These are phyloP conservation scores for Agrypnia vestita DNA, from an alignment of 1,140 invertebrate genomes.

Conservation along the genomic window DNA sequence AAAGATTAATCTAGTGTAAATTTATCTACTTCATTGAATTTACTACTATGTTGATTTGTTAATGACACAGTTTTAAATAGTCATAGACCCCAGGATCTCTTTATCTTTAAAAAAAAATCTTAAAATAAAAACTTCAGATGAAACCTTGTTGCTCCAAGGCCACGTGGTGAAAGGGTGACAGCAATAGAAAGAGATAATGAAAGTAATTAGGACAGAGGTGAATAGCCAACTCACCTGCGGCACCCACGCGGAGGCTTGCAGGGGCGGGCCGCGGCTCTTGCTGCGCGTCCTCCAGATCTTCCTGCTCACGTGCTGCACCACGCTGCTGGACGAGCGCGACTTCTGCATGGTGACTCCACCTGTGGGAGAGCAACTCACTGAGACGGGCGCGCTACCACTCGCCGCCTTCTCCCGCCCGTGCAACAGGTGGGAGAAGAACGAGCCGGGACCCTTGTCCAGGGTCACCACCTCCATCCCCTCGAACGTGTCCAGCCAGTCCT, in stretches of 20 bases:
- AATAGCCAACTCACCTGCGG: slow-evolving; percentile 82
- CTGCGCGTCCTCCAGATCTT: slow-evolving; percentile 87
- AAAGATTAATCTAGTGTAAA: too few species aligned
- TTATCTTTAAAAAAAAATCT: too few species aligned
- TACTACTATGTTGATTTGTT: too few species aligned
- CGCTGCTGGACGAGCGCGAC: slow-evolving; percentile 88
- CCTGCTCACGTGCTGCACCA: slow-evolving; percentile 87
- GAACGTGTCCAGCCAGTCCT: slow-evolving; percentile 78
- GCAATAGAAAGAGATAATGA: too few species aligned
- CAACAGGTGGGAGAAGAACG: slow-evolving; percentile 61
- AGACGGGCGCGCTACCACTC: slow-evolving; percentile 73
- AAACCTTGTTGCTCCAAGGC: too few species aligned
- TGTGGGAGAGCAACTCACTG: slow-evolving; percentile 77
- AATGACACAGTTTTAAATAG: too few species aligned
- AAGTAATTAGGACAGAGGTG: too few species aligned
- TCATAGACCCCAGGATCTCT: too few species aligned
- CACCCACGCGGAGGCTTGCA: slow-evolving; percentile 78
- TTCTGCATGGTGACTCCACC: slow-evolving; percentile 86
- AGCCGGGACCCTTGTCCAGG: slow-evolving; percentile 63
- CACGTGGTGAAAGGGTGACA: too few species aligned
- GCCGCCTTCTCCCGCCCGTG: slow-evolving; percentile 66
- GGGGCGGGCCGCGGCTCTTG: slow-evolving; percentile 82
- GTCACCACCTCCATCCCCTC: slow-evolving; percentile 66
- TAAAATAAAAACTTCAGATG: too few species aligned
- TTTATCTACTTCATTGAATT: too few species aligned